These are phyloP conservation scores for Sipha maydis DNA, from an alignment of 2,888 invertebrate genomes.

Conservation along the genomic window DNA sequence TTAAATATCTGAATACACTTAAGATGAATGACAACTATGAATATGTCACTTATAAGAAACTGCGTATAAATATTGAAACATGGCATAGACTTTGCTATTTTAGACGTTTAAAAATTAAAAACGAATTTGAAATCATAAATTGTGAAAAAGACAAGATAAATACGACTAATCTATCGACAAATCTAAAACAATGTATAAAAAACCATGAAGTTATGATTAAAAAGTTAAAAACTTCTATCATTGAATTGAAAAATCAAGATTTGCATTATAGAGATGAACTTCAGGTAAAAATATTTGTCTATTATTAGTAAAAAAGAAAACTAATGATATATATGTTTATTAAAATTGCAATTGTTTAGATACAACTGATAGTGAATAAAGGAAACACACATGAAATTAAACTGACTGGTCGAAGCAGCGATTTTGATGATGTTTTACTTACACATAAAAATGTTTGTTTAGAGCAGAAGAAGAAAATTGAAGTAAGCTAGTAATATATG, in stretches of 20 bases:
- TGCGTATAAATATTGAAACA: conserved; percentile 42
- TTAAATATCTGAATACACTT: conserved; percentile 32
- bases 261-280: not conserved
- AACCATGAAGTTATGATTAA: conserved; percentile 24
- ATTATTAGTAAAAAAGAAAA: too few species aligned
- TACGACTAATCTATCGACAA: conserved; percentile 1
- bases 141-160: conserved; percentile 10
- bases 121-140: conserved; percentile 51
- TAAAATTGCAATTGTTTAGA: not conserved
- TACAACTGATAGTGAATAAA: conserved; percentile 77
- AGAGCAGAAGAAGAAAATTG: conserved; percentile 64
- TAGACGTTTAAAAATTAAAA: conserved; percentile 67
- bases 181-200: not conserved
- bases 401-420: conserved; percentile 71
- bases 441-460: conserved; percentile 67
- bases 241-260: conserved; percentile 18
- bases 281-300: not conserved
- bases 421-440: conserved; percentile 74
- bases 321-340: not conserved
- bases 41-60: conserved; percentile 38
- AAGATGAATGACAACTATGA: conserved; percentile 38
- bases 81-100: conserved; percentile 66
- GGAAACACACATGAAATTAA: conserved; percentile 76
- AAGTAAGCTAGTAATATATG: not conserved
- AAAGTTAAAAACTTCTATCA: conserved; percentile 10